A percentile compares a stretch with the other conserved stretches of the same genome.
Conservation (phyloP, 2,797 vertebrate species). For the Ptychadena robeensis region DNA sequence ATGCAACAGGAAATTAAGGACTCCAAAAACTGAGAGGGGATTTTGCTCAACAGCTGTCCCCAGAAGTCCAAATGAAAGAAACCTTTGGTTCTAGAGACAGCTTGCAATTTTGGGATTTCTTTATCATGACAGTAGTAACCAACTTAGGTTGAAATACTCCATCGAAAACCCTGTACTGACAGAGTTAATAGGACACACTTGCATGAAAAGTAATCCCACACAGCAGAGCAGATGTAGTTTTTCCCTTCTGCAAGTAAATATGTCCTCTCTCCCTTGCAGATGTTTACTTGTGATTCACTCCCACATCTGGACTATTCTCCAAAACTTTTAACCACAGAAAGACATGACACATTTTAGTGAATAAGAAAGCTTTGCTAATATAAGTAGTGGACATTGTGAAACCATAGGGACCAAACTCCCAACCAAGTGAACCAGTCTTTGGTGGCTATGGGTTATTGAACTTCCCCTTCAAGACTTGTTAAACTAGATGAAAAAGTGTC, state of each 20-base stretch:
- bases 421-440: too few relatives aligned
- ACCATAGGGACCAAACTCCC: background rate
- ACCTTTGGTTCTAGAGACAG: too few relatives aligned
- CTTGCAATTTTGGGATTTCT: too few relatives aligned
- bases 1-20: too few relatives aligned
- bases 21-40: too few relatives aligned
- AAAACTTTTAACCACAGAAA: background rate
- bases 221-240: slow-evolving; percentile 36
- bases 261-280: background rate
- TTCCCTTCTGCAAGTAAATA: slow-evolving; percentile 1
- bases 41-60: too few relatives aligned
- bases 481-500: too few relatives aligned
- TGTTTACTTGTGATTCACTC: background rate
- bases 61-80: too few relatives aligned
- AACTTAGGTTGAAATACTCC: too few relatives aligned
- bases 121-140: too few relatives aligned
- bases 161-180: background rate
- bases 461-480: too few relatives aligned
- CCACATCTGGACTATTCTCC: slow-evolving; percentile 8
- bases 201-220: slow-evolving; percentile 25
- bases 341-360: background rate
- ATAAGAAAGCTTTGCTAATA: background rate
- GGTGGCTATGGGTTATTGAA: too few relatives aligned
- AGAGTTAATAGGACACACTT: slow-evolving; percentile 14
- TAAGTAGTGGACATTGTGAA: background rate